A percentile compares a stretch with the other conserved stretches of the same genome.
Evolutionary conservation across 2,113 vertebrate genomes (phyloP).

Genomic region (Aspidoscelis tigris): DNA sequence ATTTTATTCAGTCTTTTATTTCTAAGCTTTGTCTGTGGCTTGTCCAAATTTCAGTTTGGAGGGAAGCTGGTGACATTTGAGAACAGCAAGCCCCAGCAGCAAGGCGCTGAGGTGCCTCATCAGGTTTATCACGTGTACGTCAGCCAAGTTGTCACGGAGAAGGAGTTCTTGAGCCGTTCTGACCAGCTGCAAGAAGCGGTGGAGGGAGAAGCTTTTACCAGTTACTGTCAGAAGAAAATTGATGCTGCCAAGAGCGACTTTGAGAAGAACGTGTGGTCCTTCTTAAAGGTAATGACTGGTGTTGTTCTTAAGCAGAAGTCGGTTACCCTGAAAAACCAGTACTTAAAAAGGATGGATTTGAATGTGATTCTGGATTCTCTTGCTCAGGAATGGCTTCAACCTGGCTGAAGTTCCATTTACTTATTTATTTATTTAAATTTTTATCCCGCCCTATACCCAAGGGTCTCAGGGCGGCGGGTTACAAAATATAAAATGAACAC

Average conservation of each 20-base stretch:
- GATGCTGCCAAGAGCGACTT: slow-evolving; percentile 84
- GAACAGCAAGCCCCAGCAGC: slow-evolving; percentile 74
- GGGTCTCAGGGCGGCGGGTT: too few relatives aligned
- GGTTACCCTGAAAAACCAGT: rapidly evolving
- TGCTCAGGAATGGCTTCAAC: too few relatives aligned
- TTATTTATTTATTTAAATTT: too few relatives aligned
- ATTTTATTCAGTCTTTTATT: neutral
- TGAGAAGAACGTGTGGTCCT: slow-evolving; percentile 92
- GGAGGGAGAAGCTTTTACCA: slow-evolving; percentile 81
- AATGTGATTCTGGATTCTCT: too few relatives aligned
- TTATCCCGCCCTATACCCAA: too few relatives aligned
- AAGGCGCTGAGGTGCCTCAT: slow-evolving; percentile 74
- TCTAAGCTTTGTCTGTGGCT: neutral
- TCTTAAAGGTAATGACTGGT: slow-evolving; percentile 85
- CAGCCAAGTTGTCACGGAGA: slow-evolving; percentile 94
- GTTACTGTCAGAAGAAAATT: slow-evolving; percentile 90
- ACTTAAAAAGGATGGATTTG: neutral
- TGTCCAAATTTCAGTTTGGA: slow-evolving; percentile 83
- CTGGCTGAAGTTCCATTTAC: too few relatives aligned
- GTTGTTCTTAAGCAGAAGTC: neutral
- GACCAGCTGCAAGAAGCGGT: slow-evolving; percentile 88
- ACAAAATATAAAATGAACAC: too few relatives aligned
- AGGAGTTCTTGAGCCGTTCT: slow-evolving; percentile 85
- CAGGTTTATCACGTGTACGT: slow-evolving; percentile 77
- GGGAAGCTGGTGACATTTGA: slow-evolving; percentile 93